Base-by-base conservation (phyloP, 2,113 vertebrate species). In the Ameiurus melas region DNA sequence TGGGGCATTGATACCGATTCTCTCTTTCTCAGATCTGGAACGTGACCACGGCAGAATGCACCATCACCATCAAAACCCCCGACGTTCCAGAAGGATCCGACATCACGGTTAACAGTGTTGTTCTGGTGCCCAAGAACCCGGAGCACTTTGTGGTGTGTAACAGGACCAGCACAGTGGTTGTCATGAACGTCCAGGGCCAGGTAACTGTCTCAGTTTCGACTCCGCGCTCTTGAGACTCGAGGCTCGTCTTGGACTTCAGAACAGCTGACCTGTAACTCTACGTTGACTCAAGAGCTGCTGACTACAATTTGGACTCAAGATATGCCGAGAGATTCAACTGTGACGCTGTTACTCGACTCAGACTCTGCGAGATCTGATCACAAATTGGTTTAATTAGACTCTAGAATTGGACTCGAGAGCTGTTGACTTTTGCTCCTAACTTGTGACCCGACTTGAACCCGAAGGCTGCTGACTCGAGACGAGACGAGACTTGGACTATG, bases 101-200 rank as follows among this genome's bases (percentile, higher is more conserved):
- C 92, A 98, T 99, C 92, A 99, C 98, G 0, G 98, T 99, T 87
- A 99, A 99, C 93, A 98, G 97, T 78, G 97, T 99, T 51, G 94
- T 97, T 87, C 95, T 99, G 43, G 95, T 99, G 90, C 98, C 98
- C 84, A 99, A 99, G 94, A 99, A 99, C 92, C 98, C 98, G 0
- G 98, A 99, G 92, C 98, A 99, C 94, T 99, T 99, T 0, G 98
- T 99, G 2, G 98, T 99, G 92, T 99, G 98, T 90, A 99, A 99
- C 94, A 96, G 98, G 87, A 99, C 98, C 0, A 99, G 99, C 89
- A 99, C 98, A 0, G 98, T 99, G 0, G 98, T 99, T 92, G 98
- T 99, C 93, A 99, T 99, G 97, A 99, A 99, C 94, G 98, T 99
- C 98, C 97, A 99, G 90, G 98, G 98, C 27, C 98, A 99, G 89